Evolutionary conservation across 1,140 invertebrate species (phyloP).

Genomic region (Cotesia glomerata): DNA sequence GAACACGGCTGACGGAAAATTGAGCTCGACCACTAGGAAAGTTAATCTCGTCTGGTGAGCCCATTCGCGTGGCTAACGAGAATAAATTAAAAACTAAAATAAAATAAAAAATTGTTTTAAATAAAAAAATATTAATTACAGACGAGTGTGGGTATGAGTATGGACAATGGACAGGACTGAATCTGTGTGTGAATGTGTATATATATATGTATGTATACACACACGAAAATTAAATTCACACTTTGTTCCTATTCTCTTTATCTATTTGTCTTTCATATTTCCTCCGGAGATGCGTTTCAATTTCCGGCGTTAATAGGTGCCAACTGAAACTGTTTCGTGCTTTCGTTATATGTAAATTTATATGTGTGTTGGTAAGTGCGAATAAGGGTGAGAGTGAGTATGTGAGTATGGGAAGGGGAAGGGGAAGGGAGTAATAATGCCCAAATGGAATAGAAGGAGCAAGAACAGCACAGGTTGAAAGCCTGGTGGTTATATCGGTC

Average conservation of each 20-base stretch:
- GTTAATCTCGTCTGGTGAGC: slow-evolving; percentile 7
- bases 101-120: neutral
- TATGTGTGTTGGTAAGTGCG: neutral
- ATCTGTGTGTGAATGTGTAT: neutral
- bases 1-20: slow-evolving; percentile 9
- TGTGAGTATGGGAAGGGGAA: neutral
- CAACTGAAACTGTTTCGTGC: neutral
- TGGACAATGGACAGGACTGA: too few relatives aligned
- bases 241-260: neutral
- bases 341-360: neutral
- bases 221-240: too few relatives aligned
- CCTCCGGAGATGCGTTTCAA: slow-evolving; percentile 17
- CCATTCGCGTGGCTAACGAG: slow-evolving; percentile 14
- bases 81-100: neutral
- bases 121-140: neutral
- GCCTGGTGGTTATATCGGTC: neutral
- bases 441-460: slow-evolving; percentile 3
- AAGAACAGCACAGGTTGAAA: slow-evolving; percentile 20
- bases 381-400: too few relatives aligned
- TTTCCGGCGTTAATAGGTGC: slow-evolving; percentile 21
- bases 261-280: neutral
- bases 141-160: too few relatives aligned
- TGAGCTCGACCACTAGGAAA: slow-evolving; percentile 19
- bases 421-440: neutral
- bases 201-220: too few relatives aligned